A percentile compares a stretch with the other conserved stretches of the same genome.
phyloP scores from a whole-genome alignment of 2,888 invertebrate genomes.

The Volucella inanis region DNA sequence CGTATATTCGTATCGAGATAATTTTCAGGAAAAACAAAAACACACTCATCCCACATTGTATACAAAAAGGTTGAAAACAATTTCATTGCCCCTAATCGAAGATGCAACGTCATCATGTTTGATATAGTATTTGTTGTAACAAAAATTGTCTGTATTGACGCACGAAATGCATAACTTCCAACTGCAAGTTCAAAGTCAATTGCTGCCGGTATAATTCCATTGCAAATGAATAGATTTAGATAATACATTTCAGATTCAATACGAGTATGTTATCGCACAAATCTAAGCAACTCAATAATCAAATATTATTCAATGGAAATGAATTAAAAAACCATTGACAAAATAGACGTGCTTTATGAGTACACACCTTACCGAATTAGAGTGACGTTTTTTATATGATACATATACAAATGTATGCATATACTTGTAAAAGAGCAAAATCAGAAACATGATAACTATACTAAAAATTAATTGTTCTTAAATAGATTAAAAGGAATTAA shows the following conservation, averaged over 20 bases:
- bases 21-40: conserved; percentile 18
- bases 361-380: conserved; percentile 17
- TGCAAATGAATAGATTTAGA: conserved; percentile 47
- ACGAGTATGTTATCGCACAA: conserved; percentile 55
- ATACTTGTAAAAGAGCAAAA: no score
- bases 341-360: conserved; percentile 42
- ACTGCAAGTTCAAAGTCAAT: conserved; percentile 32
- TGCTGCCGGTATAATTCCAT: conserved; percentile 22
- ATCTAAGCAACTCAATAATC: conserved; percentile 42
- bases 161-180: conserved; percentile 33
- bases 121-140: neutral
- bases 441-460: neutral
- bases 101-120: conserved; percentile 51
- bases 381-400: no score
- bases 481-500: no score
- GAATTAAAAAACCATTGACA: conserved; percentile 42
- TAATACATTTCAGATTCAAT: conserved; percentile 60
- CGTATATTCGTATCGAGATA: no score
- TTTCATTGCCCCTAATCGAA: conserved; percentile 45
- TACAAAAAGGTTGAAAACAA: conserved; percentile 27
- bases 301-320: conserved; percentile 56
- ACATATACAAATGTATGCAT: no score
- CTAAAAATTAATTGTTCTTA: neutral
- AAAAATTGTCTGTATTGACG: conserved; percentile 34
- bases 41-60: conserved; percentile 33